Conservation (phyloP, 2,113 vertebrate species). For the Tenebrosternarchus preto region DNA sequence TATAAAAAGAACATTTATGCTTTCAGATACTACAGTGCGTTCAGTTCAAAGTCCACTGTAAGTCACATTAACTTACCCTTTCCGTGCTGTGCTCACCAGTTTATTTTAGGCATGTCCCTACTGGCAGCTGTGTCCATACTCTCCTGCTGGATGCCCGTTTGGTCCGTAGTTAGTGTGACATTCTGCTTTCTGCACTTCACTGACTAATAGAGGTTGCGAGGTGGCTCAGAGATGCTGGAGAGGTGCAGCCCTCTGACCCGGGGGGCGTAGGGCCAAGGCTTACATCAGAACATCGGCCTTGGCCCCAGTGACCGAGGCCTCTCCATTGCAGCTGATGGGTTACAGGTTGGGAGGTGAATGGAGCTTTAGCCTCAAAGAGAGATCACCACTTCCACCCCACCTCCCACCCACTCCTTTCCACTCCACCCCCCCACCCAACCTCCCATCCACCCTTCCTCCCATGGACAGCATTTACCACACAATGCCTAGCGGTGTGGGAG, state of each 20-base stretch:
- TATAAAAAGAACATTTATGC: not conserved
- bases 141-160: conserved; percentile 50
- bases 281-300: conserved; percentile 17
- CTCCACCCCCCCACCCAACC: no score
- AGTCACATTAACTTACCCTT: not conserved
- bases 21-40: no score
- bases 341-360: conserved; percentile 15
- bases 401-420: no score
- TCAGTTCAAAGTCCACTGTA: not conserved
- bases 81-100: not conserved
- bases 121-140: not conserved
- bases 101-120: not conserved
- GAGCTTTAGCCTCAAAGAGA: conserved; percentile 14
- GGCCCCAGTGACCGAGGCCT: not conserved
- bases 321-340: conserved; percentile 15
- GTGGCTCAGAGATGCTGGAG: conserved; percentile 52
- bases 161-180: conserved; percentile 47
- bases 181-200: conserved; percentile 46
- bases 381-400: no score
- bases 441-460: no score
- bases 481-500: no score
- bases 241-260: not conserved
- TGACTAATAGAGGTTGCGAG: conserved; percentile 12
- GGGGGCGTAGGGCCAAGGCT: conserved; percentile 16
- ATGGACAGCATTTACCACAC: no score